phyloP scores from a whole-genome alignment of 2,113 vertebrate species.

The Corythaixoides concolor region DNA sequence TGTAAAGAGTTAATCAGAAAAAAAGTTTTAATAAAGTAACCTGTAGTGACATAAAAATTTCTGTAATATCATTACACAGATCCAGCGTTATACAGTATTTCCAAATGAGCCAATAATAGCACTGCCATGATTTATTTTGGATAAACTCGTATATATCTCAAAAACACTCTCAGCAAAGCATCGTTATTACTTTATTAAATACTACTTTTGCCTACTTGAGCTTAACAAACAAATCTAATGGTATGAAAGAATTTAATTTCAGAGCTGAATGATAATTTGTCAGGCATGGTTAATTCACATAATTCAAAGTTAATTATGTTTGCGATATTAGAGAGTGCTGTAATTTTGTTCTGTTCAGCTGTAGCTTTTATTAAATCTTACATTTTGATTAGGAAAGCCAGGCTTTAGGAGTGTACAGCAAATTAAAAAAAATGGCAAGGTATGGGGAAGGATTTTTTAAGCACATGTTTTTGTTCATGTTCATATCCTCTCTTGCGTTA shows the following conservation, averaged over 20 bases:
- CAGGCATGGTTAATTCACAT: conserved; percentile 83
- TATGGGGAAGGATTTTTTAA: background rate
- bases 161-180: conserved; percentile 68
- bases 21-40: conserved; percentile 15
- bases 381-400: conserved; percentile 72
- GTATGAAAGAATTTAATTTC: conserved; percentile 84
- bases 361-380: conserved; percentile 76
- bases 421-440: background rate
- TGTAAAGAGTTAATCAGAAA: background rate
- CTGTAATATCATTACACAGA: conserved; percentile 34
- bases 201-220: conserved; percentile 80
- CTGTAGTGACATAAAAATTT: conserved; percentile 16
- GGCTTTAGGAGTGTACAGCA: conserved; percentile 44
- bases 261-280: conserved; percentile 84
- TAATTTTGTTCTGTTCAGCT: conserved; percentile 79
- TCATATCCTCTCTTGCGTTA: background rate
- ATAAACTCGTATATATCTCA: conserved; percentile 69
- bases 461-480: background rate
- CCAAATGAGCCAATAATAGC: conserved; percentile 68
- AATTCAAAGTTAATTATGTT: conserved; percentile 87
- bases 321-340: conserved; percentile 73
- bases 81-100: conserved; percentile 18
- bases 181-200: conserved; percentile 79
- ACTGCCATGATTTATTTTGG: conserved; percentile 70
- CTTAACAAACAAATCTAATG: conserved; percentile 86